Conservation (phyloP, 2,888 invertebrate species). For the Chalcis sispes region DNA sequence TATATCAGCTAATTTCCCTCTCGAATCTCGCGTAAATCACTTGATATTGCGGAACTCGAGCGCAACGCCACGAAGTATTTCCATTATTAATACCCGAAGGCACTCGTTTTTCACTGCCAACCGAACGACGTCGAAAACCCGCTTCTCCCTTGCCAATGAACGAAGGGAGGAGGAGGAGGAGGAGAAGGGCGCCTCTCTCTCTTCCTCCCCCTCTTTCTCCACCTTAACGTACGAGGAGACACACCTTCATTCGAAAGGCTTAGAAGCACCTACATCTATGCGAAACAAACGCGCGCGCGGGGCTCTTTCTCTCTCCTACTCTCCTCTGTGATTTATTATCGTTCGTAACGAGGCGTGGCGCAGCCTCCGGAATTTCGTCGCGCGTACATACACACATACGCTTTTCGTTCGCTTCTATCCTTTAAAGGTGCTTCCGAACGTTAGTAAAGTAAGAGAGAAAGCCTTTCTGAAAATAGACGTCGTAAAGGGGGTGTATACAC, state of each 20-base stretch:
- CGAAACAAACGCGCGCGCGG: constrained; percentile 35
- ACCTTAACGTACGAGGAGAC: not conserved
- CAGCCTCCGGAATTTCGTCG: constrained; percentile 42
- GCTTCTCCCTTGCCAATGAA: constrained; percentile 9
- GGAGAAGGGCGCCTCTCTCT: too few species aligned
- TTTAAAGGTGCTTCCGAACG: constrained; percentile 2
- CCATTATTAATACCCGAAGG: constrained; percentile 49
- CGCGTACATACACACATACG: not conserved
- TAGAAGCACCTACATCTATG: constrained; percentile 13
- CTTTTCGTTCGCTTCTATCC: not conserved
- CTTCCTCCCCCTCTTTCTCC: too few species aligned
- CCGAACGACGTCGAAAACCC: constrained; percentile 1
- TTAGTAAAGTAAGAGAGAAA: constrained; percentile 6
- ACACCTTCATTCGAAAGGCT: constrained; percentile 22
- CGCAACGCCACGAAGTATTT: constrained; percentile 25
- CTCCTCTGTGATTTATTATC: constrained; percentile 43
- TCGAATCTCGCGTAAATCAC: constrained; percentile 39
- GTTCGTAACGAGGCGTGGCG: constrained; percentile 43
- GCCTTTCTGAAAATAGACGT: constrained; percentile 34
- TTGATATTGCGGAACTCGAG: constrained; percentile 28
- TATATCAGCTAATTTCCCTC: constrained; percentile 41
- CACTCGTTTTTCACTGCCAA: constrained; percentile 51
- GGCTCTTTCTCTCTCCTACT: too few species aligned
- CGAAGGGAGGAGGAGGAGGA: not conserved
- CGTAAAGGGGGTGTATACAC: constrained; percentile 33